These are phyloP conservation scores for Eulemur rubriventer DNA, from an alignment of 2,797 vertebrate species.

Conservation along the genomic window DNA sequence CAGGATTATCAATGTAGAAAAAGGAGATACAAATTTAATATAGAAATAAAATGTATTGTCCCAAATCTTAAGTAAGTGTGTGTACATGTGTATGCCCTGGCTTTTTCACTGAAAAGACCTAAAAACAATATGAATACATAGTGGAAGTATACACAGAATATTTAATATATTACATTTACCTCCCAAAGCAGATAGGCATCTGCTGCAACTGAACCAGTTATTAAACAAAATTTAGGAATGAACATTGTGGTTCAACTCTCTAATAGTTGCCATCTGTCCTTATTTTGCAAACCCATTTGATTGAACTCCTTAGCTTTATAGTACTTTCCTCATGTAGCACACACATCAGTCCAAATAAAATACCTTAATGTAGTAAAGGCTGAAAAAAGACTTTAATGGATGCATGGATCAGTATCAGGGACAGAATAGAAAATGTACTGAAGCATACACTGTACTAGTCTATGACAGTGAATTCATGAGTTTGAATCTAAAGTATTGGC, in stretches of 20 bases:
- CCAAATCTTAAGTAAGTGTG: neutral
- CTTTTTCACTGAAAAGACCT: neutral
- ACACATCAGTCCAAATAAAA: neutral
- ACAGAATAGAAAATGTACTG: neutral
- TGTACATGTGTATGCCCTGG: neutral
- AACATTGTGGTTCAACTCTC: neutral
- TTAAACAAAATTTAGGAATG: neutral
- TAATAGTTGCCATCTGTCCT: neutral
- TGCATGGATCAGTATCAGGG: neutral
- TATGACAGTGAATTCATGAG: neutral
- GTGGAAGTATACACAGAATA: neutral
- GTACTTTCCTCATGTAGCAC: neutral
- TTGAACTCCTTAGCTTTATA: neutral
- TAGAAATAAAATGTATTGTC: neutral
- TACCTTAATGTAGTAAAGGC: neutral
- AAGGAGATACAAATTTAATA: neutral
- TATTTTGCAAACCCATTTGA: constrained; percentile 13
- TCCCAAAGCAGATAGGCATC: neutral
- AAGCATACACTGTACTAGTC: neutral
- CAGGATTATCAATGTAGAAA: neutral
- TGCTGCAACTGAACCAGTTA: neutral
- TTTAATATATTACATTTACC: neutral
- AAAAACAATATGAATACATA: neutral
- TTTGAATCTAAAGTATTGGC: neutral
- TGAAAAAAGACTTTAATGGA: neutral